phyloP scores from a whole-genome alignment of 2,113 vertebrate genomes.

The Corydoras sp. region DNA sequence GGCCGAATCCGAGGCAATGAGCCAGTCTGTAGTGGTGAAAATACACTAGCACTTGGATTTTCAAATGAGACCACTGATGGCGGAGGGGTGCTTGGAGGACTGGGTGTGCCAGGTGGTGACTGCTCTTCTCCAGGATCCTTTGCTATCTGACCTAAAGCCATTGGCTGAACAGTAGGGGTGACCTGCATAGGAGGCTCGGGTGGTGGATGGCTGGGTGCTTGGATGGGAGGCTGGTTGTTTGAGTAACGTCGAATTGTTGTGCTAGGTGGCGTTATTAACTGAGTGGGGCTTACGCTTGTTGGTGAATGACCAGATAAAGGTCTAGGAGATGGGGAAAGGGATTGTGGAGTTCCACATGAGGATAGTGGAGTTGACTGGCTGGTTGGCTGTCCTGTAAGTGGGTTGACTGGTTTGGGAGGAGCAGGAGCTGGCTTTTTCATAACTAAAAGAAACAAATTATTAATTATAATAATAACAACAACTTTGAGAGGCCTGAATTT shows the following conservation, averaged over 20 bases:
- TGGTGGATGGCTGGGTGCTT: constrained; percentile 88
- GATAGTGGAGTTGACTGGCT: constrained; percentile 56
- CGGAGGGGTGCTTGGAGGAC: constrained; percentile 83
- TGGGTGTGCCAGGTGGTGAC: constrained; percentile 79
- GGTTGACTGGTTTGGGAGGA: constrained; percentile 86
- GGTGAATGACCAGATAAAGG: constrained; percentile 66
- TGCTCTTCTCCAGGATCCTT: constrained; percentile 64
- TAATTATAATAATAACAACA: too few relatives aligned
- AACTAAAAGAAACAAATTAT: constrained; percentile 55
- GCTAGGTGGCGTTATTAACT: constrained; percentile 58
- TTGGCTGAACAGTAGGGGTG: constrained; percentile 51
- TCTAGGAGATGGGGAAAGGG: constrained; percentile 70
- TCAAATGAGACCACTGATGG: constrained; percentile 57
- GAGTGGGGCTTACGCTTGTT: constrained; percentile 54
- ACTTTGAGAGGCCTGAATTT: too few relatives aligned
- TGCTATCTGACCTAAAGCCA: constrained; percentile 20
- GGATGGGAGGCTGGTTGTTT: constrained; percentile 77
- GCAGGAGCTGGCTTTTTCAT: constrained; percentile 92
- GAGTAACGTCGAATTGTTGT: constrained; percentile 74
- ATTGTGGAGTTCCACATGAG: constrained; percentile 58
- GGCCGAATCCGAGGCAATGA: constrained; percentile 80
- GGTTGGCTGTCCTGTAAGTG: constrained; percentile 73
- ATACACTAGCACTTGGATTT: constrained; percentile 38
- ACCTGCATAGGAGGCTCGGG: constrained; percentile 82
- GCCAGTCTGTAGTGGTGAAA: constrained; percentile 63